phyloP scores from a whole-genome alignment of 2,888 invertebrate species.

The Ormyrus rosae region DNA sequence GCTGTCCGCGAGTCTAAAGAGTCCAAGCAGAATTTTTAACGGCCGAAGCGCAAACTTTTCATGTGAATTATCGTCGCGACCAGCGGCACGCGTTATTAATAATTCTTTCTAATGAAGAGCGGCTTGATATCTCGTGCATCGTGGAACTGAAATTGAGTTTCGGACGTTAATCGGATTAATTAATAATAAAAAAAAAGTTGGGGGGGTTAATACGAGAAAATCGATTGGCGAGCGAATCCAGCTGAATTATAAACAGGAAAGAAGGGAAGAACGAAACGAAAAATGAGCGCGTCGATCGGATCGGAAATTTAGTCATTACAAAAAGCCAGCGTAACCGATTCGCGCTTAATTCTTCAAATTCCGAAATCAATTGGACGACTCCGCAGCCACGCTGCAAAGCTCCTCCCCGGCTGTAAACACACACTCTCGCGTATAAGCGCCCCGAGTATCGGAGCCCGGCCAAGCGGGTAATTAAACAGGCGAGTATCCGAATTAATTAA shows the following conservation, averaged over 20 bases:
- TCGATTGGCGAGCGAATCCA: too few species aligned
- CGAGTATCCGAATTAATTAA: constrained; percentile 56
- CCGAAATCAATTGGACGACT: constrained; percentile 14
- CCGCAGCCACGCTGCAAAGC: neutral
- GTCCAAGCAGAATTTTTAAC: neutral
- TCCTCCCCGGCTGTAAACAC: too few species aligned
- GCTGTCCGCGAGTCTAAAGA: too few species aligned
- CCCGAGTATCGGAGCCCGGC: neutral
- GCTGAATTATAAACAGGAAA: too few species aligned
- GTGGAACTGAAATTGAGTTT: too few species aligned
- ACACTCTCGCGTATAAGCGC: too few species aligned
- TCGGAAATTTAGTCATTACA: constrained; percentile 31
- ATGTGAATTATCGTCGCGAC: constrained; percentile 7
- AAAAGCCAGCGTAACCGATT: neutral
- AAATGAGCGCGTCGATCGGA: neutral
- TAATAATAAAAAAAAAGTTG: too few species aligned
- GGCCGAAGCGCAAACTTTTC: constrained; percentile 5
- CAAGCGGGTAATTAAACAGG: constrained; percentile 34
- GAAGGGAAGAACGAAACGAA: too few species aligned
- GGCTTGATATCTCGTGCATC: too few species aligned
- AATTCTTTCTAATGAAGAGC: neutral
- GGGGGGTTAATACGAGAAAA: too few species aligned
- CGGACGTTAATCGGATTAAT: neutral
- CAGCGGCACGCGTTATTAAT: neutral
- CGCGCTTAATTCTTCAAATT: neutral